Evolutionary conservation across 2,797 vertebrate genomes (phyloP).

Genomic region (Pteropus rufus): DNA sequence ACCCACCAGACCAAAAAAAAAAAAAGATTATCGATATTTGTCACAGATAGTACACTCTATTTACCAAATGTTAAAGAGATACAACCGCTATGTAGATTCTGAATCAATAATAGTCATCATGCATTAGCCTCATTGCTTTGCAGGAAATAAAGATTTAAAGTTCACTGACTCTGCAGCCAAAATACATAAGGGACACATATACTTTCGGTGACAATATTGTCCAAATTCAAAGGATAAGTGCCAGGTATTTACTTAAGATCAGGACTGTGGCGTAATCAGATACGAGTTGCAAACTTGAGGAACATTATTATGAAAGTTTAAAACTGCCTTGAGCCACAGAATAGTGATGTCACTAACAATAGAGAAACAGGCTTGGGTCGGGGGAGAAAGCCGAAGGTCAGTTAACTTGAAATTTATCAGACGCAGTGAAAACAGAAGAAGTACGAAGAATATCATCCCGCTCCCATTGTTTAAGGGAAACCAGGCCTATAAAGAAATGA

Average conservation of each 20-base stretch:
- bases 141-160: background rate
- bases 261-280: background rate
- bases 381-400: background rate
- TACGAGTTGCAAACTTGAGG: background rate
- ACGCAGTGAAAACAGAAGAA: background rate
- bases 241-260: background rate
- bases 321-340: background rate
- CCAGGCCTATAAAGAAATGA: background rate
- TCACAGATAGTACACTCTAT: background rate
- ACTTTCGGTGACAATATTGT: background rate
- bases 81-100: background rate
- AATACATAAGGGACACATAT: background rate
- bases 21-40: background rate
- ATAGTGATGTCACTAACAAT: background rate
- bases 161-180: background rate
- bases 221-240: background rate
- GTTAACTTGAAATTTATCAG: background rate
- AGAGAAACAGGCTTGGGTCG: background rate
- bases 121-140: background rate
- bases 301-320: background rate
- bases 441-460: fast-evolving
- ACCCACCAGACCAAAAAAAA: background rate
- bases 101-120: background rate
- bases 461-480: background rate
- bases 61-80: background rate